Evolutionary conservation across 2,797 vertebrate genomes (phyloP).

Genomic region (Tadarida brasiliensis): DNA sequence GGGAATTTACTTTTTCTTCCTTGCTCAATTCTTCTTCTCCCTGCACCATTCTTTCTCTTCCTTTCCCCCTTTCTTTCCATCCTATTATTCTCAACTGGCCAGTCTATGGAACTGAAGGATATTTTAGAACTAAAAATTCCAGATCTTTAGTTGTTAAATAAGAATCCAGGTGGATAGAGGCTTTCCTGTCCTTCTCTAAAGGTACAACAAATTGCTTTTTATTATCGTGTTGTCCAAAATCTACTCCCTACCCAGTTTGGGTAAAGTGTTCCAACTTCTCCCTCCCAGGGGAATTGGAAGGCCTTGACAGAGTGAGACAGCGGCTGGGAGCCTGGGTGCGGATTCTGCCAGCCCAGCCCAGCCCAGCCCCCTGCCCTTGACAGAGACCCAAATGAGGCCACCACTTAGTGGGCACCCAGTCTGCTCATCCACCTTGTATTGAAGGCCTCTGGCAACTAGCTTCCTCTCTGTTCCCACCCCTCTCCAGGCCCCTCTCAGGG

Average conservation of each 20-base stretch:
- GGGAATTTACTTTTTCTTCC: background rate
- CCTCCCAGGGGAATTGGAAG: background rate
- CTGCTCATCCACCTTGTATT: background rate
- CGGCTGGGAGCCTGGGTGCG: background rate
- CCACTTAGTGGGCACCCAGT: background rate
- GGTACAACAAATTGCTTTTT: background rate
- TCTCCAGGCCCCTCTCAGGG: background rate
- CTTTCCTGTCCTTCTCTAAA: background rate
- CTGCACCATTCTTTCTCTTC: background rate
- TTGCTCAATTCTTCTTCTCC: background rate
- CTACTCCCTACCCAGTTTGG: background rate
- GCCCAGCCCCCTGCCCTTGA: background rate
- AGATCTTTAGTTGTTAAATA: constrained; percentile 9
- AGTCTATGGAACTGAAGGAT: background rate
- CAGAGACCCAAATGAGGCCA: background rate
- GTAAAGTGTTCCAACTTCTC: background rate
- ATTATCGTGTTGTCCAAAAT: background rate
- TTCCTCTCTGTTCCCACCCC: background rate
- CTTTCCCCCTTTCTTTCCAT: background rate
- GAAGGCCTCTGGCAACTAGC: background rate
- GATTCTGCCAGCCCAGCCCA: background rate
- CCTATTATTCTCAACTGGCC: background rate
- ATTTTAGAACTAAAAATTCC: background rate
- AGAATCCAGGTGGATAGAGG: background rate
- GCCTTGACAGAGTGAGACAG: background rate